Percentiles rank a stretch among this genome's conserved stretches.
phyloP scores from a whole-genome alignment of 2,113 vertebrate genomes.

The Paracanthobrama guichenoti region DNA sequence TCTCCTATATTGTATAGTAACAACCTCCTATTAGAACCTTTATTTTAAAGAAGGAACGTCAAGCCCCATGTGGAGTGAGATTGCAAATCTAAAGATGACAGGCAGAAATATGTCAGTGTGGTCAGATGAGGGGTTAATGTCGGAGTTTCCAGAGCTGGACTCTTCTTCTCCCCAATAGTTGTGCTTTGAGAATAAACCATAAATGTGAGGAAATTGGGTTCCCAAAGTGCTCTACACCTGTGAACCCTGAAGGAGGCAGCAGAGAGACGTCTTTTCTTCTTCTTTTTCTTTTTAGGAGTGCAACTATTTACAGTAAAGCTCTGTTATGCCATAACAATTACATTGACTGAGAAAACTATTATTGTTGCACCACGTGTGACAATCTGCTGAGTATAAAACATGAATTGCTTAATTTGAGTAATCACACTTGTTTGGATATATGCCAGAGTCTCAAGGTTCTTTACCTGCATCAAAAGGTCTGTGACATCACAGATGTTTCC shows the following conservation, averaged over 20 bases:
- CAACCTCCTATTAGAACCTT: too few relatives aligned
- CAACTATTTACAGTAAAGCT: neutral
- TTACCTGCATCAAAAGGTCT: neutral
- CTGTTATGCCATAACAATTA: neutral
- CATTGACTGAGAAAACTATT: neutral
- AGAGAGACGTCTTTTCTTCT: neutral
- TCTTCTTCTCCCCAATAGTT: neutral
- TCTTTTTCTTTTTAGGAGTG: neutral
- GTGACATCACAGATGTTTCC: neutral
- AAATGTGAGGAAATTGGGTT: neutral
- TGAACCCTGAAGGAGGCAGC: neutral
- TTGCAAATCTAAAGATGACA: neutral
- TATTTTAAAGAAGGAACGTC: neutral
- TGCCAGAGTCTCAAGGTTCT: neutral
- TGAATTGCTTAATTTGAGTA: neutral
- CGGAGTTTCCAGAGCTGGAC: constrained; percentile 13
- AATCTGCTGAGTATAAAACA: neutral
- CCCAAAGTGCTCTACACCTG: neutral
- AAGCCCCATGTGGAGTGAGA: neutral
- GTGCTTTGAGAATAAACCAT: neutral
- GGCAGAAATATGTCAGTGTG: neutral
- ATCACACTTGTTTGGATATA: neutral
- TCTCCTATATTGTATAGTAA: too few relatives aligned
- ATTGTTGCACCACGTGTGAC: neutral
- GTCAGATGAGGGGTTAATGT: neutral